Evolutionary conservation across 2,797 vertebrate species (phyloP).

Genomic region (Harpagifer antarcticus): DNA sequence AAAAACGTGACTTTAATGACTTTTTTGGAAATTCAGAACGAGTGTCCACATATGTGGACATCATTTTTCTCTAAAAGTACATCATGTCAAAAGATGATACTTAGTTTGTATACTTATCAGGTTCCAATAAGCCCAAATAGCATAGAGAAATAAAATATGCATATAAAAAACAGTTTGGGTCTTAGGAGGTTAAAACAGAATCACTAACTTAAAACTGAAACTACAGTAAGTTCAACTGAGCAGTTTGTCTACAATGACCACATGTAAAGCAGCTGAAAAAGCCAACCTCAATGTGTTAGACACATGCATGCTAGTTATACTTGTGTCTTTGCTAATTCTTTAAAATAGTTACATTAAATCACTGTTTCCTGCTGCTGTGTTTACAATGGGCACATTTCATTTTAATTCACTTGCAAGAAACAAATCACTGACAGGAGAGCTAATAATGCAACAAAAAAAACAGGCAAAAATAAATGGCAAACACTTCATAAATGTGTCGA

Average conservation of each 20-base stretch:
- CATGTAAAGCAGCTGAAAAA: constrained; percentile 44
- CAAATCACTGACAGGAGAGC: constrained; percentile 59
- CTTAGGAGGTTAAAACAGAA: too few relatives aligned
- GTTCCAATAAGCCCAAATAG: too few relatives aligned
- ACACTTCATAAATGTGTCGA: constrained; percentile 82
- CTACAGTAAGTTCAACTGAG: neutral
- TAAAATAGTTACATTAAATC: constrained; percentile 52
- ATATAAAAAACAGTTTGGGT: too few relatives aligned
- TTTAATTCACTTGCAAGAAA: constrained; percentile 54
- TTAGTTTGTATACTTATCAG: too few relatives aligned
- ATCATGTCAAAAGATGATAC: too few relatives aligned
- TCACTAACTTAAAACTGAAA: neutral
- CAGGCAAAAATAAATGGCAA: constrained; percentile 70
- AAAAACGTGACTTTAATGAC: too few relatives aligned
- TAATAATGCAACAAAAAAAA: constrained; percentile 67
- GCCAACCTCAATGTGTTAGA: constrained; percentile 33
- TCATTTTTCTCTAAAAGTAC: too few relatives aligned
- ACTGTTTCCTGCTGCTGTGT: constrained; percentile 51
- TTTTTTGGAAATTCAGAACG: too few relatives aligned
- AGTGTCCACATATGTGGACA: too few relatives aligned
- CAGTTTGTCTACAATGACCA: constrained; percentile 10
- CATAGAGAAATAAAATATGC: too few relatives aligned
- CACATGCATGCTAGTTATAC: constrained; percentile 46
- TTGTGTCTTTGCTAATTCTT: constrained; percentile 45
- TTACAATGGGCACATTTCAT: constrained; percentile 56